Percentiles rank a stretch among this genome's conserved stretches.
Evolutionary conservation across 2,888 invertebrate species (phyloP).

Genomic region (Dichetophora obliterata): DNA sequence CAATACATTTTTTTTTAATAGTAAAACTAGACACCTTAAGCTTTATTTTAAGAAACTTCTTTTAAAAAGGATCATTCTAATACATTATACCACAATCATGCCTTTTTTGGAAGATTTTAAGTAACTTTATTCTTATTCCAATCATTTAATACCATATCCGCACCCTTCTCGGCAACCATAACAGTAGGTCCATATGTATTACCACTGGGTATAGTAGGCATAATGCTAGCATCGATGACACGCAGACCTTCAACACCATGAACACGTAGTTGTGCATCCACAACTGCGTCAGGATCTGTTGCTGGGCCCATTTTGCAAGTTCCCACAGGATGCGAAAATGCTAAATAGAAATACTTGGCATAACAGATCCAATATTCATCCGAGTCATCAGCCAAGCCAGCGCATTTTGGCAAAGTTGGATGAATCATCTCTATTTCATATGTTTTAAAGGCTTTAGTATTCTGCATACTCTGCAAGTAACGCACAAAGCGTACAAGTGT

Average conservation of each 20-base stretch:
- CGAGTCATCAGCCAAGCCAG: conserved; percentile 74
- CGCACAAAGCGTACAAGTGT: conserved; percentile 65
- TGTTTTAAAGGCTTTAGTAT: no score
- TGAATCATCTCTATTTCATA: no score
- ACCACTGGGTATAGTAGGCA: conserved; percentile 83
- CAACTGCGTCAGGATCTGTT: conserved; percentile 75
- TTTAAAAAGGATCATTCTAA: no score
- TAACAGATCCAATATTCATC: conserved; percentile 85
- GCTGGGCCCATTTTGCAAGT: conserved; percentile 85
- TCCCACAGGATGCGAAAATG: conserved; percentile 86
- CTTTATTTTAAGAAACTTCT: no score
- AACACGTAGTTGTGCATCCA: conserved; percentile 78
- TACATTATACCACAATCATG: no score
- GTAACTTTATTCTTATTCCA: no score
- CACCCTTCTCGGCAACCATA: no score
- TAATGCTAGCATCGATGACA: conserved; percentile 86
- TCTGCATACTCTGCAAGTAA: conserved; percentile 61
- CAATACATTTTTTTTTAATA: no score
- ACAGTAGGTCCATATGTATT: conserved; percentile 87
- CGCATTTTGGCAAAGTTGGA: no score
- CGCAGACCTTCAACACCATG: conserved; percentile 79
- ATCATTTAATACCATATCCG: no score
- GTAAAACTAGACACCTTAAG: no score
- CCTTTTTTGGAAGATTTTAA: no score
- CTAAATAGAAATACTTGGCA: conserved; percentile 80